These are phyloP conservation scores for Xylota sylvarum DNA, from an alignment of 2,888 invertebrate species.

Conservation along the genomic window DNA sequence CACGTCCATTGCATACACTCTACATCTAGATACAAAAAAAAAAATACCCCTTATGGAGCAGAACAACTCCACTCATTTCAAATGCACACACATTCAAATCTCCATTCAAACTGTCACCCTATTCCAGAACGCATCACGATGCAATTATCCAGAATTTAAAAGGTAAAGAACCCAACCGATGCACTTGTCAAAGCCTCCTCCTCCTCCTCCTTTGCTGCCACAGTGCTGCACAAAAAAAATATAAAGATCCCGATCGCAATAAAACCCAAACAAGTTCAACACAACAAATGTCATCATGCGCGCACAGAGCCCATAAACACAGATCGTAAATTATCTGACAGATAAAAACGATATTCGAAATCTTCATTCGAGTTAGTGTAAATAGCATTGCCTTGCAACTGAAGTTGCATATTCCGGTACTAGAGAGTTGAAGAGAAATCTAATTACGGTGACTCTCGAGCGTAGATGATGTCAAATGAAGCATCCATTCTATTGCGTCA, in stretches of 20 bases:
- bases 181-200: slow-evolving; percentile 59
- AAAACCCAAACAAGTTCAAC: slow-evolving; percentile 54
- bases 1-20: slow-evolving; percentile 37
- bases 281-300: slow-evolving; percentile 74
- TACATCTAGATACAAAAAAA: slow-evolving; percentile 8
- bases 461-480: slow-evolving; percentile 73
- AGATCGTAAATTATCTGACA: slow-evolving; percentile 76
- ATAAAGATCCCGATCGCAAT: slow-evolving; percentile 47
- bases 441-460: slow-evolving; percentile 65
- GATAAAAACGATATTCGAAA: slow-evolving; percentile 75
- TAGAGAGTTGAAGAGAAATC: slow-evolving; percentile 51
- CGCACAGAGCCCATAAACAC: slow-evolving; percentile 72
- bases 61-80: slow-evolving; percentile 38
- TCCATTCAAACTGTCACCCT: slow-evolving; percentile 72
- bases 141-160: slow-evolving; percentile 75
- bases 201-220: background rate
- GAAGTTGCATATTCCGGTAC: slow-evolving; percentile 54
- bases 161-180: slow-evolving; percentile 57
- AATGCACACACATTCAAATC: slow-evolving; percentile 47
- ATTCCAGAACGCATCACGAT: slow-evolving; percentile 63
- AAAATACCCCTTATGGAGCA: slow-evolving; percentile 72
- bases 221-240: background rate
- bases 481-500: slow-evolving; percentile 74
- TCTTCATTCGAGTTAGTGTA: slow-evolving; percentile 31
- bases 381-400: slow-evolving; percentile 15